Evolutionary conservation across 92 coral and sea anemone species (phyloP), one percentile per base, ranked within the genome.

Genomic region (Parazoanthus atlanticus): DNA sequence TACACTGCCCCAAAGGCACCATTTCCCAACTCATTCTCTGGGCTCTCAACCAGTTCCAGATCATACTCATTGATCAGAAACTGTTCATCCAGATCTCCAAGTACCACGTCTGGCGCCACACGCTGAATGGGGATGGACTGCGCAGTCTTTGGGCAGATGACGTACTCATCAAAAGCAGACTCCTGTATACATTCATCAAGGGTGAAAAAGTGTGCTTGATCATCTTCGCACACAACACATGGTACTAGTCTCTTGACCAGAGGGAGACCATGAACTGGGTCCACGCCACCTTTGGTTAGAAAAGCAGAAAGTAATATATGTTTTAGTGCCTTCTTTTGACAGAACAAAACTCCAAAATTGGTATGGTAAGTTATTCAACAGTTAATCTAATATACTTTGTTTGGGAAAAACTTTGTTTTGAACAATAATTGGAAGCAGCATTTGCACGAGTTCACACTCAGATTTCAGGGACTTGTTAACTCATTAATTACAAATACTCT

Each of bases 1-100:
- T 95, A 97, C 78, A 97, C 99, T 1, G 93, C 91, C 15, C 99
- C 99, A 89, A 86, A 97, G 67, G 93, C 84, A n/a, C 99, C 99
- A 76, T 97, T 93, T 6, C 99, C 99, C 28, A 97, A 90, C 73
- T 90, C 41, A 25, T 72, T 74, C 28, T 89, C 92, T 32, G 89
- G 92, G 65, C 85, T 84, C 88, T 79, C 83, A 31, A 88, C 89
- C 52, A 95, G 85, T 38, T 34, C 71, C 88, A 96, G 86, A 21
- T 95, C 95, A 34, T 54, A 66, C 41, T 94, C 91, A 30, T 91
- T 91, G n/a, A 93, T 89, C 61, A 90, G 81, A 85, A 88, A 91
- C 73, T 93, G 94, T 41, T 90, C 90, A 25, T 93, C 93, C 7
- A 95, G 36, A 89, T 97, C 98, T 17, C 93, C 94, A 89, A 97